phyloP scores from a whole-genome alignment of 2,888 invertebrate species.

The Ceramica pisi region DNA sequence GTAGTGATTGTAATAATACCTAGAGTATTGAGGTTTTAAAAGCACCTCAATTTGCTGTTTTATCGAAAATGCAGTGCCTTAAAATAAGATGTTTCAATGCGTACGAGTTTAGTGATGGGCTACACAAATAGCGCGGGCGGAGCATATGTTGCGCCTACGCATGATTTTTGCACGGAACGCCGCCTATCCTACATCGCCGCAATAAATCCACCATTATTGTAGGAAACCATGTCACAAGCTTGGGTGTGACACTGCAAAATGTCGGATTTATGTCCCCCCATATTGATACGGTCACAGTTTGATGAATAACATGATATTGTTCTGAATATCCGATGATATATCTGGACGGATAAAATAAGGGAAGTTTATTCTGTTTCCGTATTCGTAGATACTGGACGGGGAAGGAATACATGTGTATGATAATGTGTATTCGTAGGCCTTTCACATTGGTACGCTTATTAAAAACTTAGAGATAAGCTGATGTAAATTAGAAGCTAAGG shows the following conservation, averaged over 20 bases:
- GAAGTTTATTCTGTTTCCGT: not conserved
- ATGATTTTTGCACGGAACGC: conserved; percentile 78
- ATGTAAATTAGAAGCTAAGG: conserved; percentile 28
- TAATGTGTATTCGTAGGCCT: not conserved
- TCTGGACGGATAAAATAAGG: not conserved
- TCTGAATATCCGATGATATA: conserved; percentile 35
- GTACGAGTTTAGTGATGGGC: conserved; percentile 57
- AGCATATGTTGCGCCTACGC: conserved; percentile 82
- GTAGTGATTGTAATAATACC: not conserved
- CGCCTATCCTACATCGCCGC: conserved; percentile 76
- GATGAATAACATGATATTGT: conserved; percentile 52
- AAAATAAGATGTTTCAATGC: conserved; percentile 55
- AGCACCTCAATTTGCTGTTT: not conserved
- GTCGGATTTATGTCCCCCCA: conserved; percentile 73
- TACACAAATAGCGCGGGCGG: conserved; percentile 72
- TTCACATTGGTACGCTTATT: conserved; percentile 31
- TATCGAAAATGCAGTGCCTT: not conserved
- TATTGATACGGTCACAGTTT: conserved; percentile 49
- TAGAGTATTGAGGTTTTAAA: not conserved
- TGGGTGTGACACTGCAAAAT: conserved; percentile 75
- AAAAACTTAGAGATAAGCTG: conserved; percentile 26
- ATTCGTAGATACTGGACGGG: not conserved
- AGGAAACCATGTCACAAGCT: conserved; percentile 73
- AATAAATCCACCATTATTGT: conserved; percentile 81
- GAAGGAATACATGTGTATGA: conserved; percentile 2